Evolutionary conservation across 2,888 invertebrate genomes (phyloP).

Genomic region (Myopa tessellatipennis): DNA sequence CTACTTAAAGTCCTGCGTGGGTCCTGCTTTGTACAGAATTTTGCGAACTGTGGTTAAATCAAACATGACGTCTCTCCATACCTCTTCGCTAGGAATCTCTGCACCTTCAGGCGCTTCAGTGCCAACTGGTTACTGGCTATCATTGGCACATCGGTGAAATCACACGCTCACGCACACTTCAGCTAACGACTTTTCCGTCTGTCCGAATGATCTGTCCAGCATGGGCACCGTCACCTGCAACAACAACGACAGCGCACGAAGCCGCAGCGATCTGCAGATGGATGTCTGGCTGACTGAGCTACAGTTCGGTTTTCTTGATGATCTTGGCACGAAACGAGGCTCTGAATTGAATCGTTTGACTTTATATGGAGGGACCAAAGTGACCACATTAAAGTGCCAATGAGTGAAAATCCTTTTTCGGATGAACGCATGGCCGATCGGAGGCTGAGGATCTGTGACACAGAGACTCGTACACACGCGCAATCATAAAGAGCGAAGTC

Average conservation of each 20-base stretch:
- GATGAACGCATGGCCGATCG: neutral
- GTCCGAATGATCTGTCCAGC: slow-evolving; percentile 24
- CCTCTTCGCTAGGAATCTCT: neutral
- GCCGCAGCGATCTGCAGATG: neutral
- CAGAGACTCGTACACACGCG: neutral
- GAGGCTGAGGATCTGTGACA: slow-evolving; percentile 3
- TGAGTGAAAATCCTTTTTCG: slow-evolving; percentile 36
- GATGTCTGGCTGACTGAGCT: neutral
- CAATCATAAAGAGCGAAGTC: neutral
- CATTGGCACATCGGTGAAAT: slow-evolving; percentile 14
- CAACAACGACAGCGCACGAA: neutral
- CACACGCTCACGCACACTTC: slow-evolving; percentile 25
- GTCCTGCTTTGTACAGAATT: neutral
- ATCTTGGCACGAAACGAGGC: slow-evolving; percentile 6
- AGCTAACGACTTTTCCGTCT: slow-evolving; percentile 15
- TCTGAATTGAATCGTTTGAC: slow-evolving; percentile 38
- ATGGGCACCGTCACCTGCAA: neutral
- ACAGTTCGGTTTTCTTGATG: neutral
- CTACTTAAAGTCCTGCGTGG: too few relatives aligned
- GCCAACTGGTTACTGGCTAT: neutral
- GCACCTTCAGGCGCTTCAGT: neutral
- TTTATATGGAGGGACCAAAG: slow-evolving; percentile 30
- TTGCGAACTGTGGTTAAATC: neutral
- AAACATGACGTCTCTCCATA: neutral
- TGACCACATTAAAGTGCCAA: slow-evolving; percentile 35